A percentile compares a stretch with the other conserved stretches of the same genome.
Conservation (phyloP, 2,797 vertebrate genomes). For the Scyliorhinus canicula region DNA sequence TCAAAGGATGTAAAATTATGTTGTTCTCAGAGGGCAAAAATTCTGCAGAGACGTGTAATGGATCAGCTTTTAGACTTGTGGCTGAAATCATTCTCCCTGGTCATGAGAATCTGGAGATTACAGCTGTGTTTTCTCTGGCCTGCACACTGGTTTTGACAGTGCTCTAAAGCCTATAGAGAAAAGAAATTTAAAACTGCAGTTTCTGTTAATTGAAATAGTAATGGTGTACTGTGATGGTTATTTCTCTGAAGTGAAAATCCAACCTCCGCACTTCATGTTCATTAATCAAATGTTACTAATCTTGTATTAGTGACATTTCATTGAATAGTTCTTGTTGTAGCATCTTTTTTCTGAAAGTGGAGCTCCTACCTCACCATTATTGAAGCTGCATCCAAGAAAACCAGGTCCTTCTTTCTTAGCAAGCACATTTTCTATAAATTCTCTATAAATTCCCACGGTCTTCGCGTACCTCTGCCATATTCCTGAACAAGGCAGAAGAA, state of each 20-base stretch:
- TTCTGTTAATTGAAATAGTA: constrained; percentile 21
- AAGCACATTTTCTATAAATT: background rate
- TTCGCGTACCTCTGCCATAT: background rate
- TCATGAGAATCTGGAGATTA: constrained; percentile 27
- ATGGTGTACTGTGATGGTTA: background rate
- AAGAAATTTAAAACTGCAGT: constrained; percentile 25
- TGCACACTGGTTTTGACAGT: constrained; percentile 11
- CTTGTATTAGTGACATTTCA: background rate
- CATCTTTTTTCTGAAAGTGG: background rate
- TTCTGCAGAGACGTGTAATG: background rate
- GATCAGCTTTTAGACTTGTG: background rate
- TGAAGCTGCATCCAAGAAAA: background rate
- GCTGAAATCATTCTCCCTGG: background rate
- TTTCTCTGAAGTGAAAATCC: constrained; percentile 23
- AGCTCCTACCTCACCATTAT: background rate
- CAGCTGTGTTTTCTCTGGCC: constrained; percentile 37
- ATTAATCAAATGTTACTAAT: constrained; percentile 7
- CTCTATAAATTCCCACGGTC: background rate
- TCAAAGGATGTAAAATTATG: background rate
- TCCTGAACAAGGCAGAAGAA: background rate
- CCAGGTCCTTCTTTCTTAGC: background rate
- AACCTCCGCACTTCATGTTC: background rate
- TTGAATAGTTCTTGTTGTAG: background rate
- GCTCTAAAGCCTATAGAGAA: background rate
- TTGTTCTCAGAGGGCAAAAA: constrained; percentile 2